Evolutionary conservation across 2,113 vertebrate species (phyloP), one percentile per base, ranked within the genome.

Genomic region (Brachionichthys hirsutus): DNA sequence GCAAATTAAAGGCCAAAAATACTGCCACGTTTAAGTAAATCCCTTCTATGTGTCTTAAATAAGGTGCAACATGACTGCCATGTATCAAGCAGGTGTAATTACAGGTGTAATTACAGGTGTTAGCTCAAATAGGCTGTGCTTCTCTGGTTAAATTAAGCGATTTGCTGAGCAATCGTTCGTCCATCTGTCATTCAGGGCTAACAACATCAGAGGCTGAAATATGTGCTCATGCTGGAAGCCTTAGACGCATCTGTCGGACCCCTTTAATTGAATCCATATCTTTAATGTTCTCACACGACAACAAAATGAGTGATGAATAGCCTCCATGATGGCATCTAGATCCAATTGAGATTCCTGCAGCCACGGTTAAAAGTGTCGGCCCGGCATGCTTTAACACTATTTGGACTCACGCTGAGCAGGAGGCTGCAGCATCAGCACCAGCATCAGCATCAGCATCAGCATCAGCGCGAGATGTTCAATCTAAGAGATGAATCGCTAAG

Each of bases 41-140:
- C 66, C 50, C 62, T 62, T 56, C 45, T 45, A 51, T 78, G 48
- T 41, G 60, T 30, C 11, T 60, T 34, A 36, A 83, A 75, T 58
- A 20, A 50, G 14, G 30, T 2, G 2, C 19, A 52, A 68, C 78
- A 70, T 59, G 73, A 22, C 48, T 71, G 41, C 59, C 65, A 49
- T 75, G 75, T 55, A 73, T 79, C 77, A 86, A 47, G 19, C 63
- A 82, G 81, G 84, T 84, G 68, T 72, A 83, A 89, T 87, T 87
- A 67, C 56, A 85, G 77, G 70, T 77, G 81, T 72, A 83, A 89
- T 87, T 87, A 67, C 56, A 85, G 77, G 70, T 77, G 81, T 82
- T 77, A 58, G 65, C 66, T 54, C 62, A 70, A 75, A 84, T 78
- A 65, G 1, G 53, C 72, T 64, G 59, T 42, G 66, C 77, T 71